A percentile compares a stretch with the other conserved stretches of the same genome.
phyloP scores from a whole-genome alignment of 2,888 invertebrate species.

The Nemurella pictetii region DNA sequence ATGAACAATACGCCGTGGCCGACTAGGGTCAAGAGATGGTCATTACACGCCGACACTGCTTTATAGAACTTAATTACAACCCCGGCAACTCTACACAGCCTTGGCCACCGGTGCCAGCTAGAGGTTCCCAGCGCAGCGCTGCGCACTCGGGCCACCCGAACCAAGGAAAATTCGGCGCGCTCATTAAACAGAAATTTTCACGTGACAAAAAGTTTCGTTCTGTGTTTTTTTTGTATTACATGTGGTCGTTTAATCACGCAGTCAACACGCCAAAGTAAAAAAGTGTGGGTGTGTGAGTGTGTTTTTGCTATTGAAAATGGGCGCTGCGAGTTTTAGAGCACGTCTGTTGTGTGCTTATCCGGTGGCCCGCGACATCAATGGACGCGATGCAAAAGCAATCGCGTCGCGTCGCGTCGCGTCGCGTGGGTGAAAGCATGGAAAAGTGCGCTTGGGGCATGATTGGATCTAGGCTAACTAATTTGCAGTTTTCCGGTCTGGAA shows the following conservation, averaged over 20 bases:
- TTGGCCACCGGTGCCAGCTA: neutral
- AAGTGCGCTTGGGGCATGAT: neutral
- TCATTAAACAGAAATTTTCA: neutral
- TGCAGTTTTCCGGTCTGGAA: neutral
- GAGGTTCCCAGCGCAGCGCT: neutral
- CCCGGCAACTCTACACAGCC: neutral
- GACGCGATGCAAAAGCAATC: neutral
- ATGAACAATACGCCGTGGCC: constrained; percentile 23
- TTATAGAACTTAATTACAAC: constrained; percentile 29
- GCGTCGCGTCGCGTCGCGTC: neutral
- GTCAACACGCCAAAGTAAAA: neutral
- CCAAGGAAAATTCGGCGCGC: neutral
- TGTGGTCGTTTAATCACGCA: neutral
- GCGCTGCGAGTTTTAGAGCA: neutral
- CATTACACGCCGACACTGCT: constrained; percentile 13
- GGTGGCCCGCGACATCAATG: neutral
- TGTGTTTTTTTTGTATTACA: neutral
- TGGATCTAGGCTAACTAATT: neutral
- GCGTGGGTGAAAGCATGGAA: too few species aligned
- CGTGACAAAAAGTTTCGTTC: neutral
- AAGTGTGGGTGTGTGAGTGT: neutral
- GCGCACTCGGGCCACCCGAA: neutral
- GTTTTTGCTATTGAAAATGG: neutral
- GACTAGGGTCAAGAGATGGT: constrained; percentile 16
- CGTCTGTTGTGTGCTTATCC: neutral